A percentile compares a stretch with the other conserved stretches of the same genome.
These are phyloP conservation scores for Pogonus chalceus DNA, from an alignment of 1,140 invertebrate species.

Conservation along the genomic window DNA sequence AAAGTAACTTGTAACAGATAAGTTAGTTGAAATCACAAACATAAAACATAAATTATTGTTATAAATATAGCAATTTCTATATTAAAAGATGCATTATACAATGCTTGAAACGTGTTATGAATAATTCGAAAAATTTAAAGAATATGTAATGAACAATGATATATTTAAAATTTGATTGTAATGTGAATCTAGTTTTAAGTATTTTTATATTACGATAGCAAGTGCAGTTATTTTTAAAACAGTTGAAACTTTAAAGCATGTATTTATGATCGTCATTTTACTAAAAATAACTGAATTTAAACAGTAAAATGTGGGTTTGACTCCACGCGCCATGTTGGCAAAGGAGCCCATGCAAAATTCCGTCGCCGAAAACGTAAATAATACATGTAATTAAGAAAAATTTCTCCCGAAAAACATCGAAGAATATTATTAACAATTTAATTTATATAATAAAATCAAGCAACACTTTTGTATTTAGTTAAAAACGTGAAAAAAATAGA, in stretches of 20 bases:
- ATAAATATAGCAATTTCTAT: too few species aligned
- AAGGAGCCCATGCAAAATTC: constrained; percentile 37
- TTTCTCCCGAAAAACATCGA: background rate
- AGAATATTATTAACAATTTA: constrained; percentile 11
- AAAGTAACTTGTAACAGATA: too few species aligned
- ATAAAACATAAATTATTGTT: too few species aligned
- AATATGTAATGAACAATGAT: too few species aligned
- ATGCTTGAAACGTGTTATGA: too few species aligned
- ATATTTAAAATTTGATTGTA: too few species aligned
- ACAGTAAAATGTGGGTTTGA: constrained; percentile 37
- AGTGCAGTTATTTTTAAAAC: constrained; percentile 6
- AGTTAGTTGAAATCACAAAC: too few species aligned
- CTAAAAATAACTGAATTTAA: constrained; percentile 3
- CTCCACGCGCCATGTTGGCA: constrained; percentile 61
- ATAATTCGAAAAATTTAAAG: too few species aligned
- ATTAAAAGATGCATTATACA: too few species aligned
- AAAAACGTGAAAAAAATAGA: constrained; percentile 30
- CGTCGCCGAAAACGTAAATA: constrained; percentile 23
- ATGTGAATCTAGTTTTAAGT: too few species aligned
- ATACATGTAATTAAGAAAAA: constrained; percentile 21
- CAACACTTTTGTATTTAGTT: constrained; percentile 15
- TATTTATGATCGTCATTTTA: constrained; percentile 4
- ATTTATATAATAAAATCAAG: constrained; percentile 13
- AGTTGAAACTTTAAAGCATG: background rate
- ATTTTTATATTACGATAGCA: background rate